Percentiles rank a stretch among this genome's conserved stretches.
phyloP scores from a whole-genome alignment of 1,140 invertebrate species.

The Aphidius gifuensis region DNA sequence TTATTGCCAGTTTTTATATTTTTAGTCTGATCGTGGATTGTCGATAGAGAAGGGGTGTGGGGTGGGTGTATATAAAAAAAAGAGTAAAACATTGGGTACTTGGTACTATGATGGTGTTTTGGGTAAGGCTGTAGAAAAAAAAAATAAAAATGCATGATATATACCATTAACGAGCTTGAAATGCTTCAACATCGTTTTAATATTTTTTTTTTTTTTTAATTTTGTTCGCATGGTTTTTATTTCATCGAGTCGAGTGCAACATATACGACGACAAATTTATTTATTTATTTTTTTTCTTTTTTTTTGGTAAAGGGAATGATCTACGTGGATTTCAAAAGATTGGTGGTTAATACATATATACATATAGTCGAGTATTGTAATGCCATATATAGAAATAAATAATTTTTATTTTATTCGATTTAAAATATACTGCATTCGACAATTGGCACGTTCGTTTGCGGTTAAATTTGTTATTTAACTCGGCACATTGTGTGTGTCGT shows the following conservation, averaged over 20 bases:
- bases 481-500: not conserved
- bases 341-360: constrained; percentile 7
- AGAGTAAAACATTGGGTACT: no score
- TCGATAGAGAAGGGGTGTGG: constrained; percentile 15
- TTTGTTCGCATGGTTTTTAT: constrained; percentile 1
- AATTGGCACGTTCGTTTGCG: constrained; percentile 16
- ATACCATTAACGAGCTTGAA: not conserved
- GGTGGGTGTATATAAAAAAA: not conserved
- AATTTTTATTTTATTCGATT: constrained; percentile 14
- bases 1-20: constrained; percentile 46
- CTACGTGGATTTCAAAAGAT: constrained; percentile 8
- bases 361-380: not conserved
- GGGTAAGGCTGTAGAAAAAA: not conserved
- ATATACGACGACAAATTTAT: constrained; percentile 3
- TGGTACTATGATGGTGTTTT: no score
- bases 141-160: not conserved
- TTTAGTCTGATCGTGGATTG: constrained; percentile 34
- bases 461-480: constrained; percentile 11
- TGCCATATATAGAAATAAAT: not conserved
- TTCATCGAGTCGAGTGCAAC: not conserved
- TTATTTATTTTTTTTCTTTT: not conserved
- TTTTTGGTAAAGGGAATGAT: constrained; percentile 5
- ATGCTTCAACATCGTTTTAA: constrained; percentile 1
- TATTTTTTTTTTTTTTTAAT: constrained; percentile 3
- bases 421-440: constrained; percentile 4